Base-by-base conservation (phyloP, 2,888 invertebrate genomes). In the Heliconius sara region DNA sequence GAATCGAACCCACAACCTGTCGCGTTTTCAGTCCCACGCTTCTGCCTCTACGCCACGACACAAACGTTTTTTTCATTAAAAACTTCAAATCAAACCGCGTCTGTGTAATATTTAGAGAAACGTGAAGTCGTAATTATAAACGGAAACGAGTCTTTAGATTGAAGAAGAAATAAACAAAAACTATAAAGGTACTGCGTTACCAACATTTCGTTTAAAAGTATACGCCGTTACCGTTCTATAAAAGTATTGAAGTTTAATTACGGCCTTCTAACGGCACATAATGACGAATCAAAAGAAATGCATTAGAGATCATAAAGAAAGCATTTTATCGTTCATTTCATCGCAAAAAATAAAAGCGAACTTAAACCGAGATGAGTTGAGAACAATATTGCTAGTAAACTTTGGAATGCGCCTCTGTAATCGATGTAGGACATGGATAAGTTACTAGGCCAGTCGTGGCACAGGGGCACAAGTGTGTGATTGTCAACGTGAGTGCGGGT, bases 281-380 rank as follows among this genome's bases (percentile, higher is more conserved):
- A 57, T 68, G 74, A 65, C 71, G 47, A 65, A 34, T 65, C 73
- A 34, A 57, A 73, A 73, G 78, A 73, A 78, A 74, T 78, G 73
- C 78, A 74, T 78, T 78, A 74, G 78, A 78, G 73, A 78, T 68
- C 78, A 66, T 65, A 27, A 73, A 57, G 74, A 30, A 74, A 74
- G 73, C 73, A 57, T 74, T 78, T 57, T 60, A 78, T 78, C 73
- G 73, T 43, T 78, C 57, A 27, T 73, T 27, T 73, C 78, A 60
- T 57, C 57, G 25, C 34, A 60, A 39, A 60, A 78, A 73, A 65
- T 78, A 65, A 78, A 68, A 57, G 57, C 43, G 66, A 19, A 67
- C 39, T n/a, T 67, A 66, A 67, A 74, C n/a, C 60, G 39, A 78
- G 72, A 73, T 73, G 60, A 73, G 34, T 73, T 73, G 65, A 65